Conservation (phyloP, 2,113 vertebrate genomes). For the Myocastor coypus region DNA sequence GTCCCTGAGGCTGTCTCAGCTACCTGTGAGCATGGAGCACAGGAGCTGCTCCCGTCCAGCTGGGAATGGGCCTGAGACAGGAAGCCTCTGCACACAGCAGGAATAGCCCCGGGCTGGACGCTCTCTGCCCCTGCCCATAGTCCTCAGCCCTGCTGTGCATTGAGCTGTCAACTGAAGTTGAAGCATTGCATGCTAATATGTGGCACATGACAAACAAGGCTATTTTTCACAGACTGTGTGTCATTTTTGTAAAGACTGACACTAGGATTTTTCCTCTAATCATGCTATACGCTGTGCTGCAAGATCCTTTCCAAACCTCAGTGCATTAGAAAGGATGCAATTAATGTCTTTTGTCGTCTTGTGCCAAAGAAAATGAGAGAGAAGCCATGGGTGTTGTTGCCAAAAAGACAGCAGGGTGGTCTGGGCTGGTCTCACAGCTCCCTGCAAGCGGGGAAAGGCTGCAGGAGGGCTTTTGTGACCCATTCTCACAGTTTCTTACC, state of each 20-base stretch:
- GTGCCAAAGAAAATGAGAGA: constrained; percentile 36
- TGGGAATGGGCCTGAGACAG: not conserved
- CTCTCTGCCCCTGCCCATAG: not conserved
- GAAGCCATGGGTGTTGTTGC: no score
- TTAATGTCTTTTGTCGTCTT: constrained; percentile 1
- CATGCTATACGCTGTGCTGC: not conserved
- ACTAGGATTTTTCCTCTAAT: constrained; percentile 21
- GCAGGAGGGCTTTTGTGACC: not conserved
- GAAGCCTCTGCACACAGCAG: no score
- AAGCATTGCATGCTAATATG: not conserved
- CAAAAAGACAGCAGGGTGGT: not conserved
- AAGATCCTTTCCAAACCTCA: constrained; percentile 37
- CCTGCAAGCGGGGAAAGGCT: not conserved
- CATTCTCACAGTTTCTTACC: not conserved
- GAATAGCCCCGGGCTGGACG: not conserved
- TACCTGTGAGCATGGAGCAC: not conserved
- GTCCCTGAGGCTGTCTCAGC: not conserved
- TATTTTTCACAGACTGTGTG: constrained; percentile 6
- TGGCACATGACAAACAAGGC: not conserved
- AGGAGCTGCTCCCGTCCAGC: not conserved
- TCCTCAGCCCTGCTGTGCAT: not conserved
- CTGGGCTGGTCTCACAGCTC: not conserved
- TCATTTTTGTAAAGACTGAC: not conserved
- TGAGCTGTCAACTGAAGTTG: not conserved
- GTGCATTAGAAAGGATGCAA: not conserved